These are phyloP conservation scores for Babyrousa celebensis DNA, from an alignment of 2,797 vertebrate genomes.

Conservation along the genomic window DNA sequence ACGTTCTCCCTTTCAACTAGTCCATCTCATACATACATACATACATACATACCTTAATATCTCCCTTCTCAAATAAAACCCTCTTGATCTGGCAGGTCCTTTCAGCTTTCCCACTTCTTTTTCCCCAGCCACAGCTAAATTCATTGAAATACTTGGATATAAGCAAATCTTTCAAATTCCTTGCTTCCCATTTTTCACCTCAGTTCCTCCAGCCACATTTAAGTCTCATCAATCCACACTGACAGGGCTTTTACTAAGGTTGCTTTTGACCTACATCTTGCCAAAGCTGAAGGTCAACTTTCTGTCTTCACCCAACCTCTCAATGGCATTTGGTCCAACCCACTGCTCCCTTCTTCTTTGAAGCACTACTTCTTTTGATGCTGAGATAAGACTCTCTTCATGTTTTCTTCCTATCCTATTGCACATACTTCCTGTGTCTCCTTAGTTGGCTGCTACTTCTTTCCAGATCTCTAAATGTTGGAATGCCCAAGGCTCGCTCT, in stretches of 20 bases:
- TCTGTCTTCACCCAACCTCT: background rate
- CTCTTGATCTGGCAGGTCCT: background rate
- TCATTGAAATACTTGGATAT: background rate
- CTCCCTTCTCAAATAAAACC: background rate
- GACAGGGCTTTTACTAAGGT: background rate
- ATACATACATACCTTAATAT: background rate
- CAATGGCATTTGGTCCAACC: background rate
- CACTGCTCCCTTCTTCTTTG: background rate
- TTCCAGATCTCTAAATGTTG: background rate
- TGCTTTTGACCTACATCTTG: conserved; percentile 2
- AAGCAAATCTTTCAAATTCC: background rate
- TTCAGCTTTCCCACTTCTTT: background rate
- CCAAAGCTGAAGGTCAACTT: conserved; percentile 8
- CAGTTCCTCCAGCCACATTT: background rate
- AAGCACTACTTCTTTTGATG: background rate
- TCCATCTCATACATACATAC: background rate
- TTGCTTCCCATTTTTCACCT: background rate
- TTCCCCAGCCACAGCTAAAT: background rate
- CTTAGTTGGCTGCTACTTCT: background rate
- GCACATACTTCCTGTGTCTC: background rate
- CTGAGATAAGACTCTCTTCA: background rate
- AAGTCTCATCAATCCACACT: background rate
- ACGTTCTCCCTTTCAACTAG: background rate
- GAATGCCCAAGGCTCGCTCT: background rate
- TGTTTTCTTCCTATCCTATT: background rate